phyloP scores from a whole-genome alignment of 2,113 vertebrate genomes.

The Nematolebias whitei region DNA sequence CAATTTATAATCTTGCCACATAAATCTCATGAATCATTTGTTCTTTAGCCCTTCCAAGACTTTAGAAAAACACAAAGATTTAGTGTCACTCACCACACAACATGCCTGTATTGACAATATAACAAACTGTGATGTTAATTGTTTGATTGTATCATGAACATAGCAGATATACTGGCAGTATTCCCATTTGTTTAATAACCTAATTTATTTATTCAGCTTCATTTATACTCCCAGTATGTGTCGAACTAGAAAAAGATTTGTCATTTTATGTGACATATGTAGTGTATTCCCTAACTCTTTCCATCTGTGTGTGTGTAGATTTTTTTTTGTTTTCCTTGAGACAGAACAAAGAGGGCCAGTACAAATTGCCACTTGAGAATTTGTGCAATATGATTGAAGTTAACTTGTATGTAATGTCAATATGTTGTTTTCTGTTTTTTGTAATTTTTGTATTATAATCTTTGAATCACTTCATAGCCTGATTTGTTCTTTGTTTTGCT shows the following conservation, averaged over 20 bases:
- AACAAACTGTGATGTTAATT: slow-evolving; percentile 15
- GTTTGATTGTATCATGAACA: not conserved
- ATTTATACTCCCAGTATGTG: slow-evolving; percentile 12
- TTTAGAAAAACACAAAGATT: slow-evolving; percentile 4
- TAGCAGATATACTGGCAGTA: slow-evolving; percentile 12
- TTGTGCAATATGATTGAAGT: slow-evolving; percentile 79
- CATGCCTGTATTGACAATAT: not conserved
- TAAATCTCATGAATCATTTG: not conserved
- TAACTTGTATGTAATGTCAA: slow-evolving; percentile 65
- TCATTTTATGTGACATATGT: slow-evolving; percentile 35
- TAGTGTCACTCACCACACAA: not conserved
- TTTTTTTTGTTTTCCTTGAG: slow-evolving; percentile 16
- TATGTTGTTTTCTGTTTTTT: slow-evolving; percentile 50
- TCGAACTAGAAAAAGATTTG: slow-evolving; percentile 18
- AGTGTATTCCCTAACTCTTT: slow-evolving; percentile 3
- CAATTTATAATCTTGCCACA: not conserved
- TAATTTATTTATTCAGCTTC: slow-evolving; percentile 36
- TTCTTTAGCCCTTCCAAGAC: not conserved
- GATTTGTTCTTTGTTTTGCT: slow-evolving; percentile 35
- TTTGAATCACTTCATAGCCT: slow-evolving; percentile 32
- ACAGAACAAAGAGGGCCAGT: slow-evolving; percentile 57
- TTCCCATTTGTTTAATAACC: slow-evolving; percentile 19
- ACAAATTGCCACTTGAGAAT: slow-evolving; percentile 75
- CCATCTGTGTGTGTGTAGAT: not conserved
- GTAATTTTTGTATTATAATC: slow-evolving; percentile 54